phyloP scores from a whole-genome alignment of 2,888 invertebrate genomes.

The Deroplatys truncata region DNA sequence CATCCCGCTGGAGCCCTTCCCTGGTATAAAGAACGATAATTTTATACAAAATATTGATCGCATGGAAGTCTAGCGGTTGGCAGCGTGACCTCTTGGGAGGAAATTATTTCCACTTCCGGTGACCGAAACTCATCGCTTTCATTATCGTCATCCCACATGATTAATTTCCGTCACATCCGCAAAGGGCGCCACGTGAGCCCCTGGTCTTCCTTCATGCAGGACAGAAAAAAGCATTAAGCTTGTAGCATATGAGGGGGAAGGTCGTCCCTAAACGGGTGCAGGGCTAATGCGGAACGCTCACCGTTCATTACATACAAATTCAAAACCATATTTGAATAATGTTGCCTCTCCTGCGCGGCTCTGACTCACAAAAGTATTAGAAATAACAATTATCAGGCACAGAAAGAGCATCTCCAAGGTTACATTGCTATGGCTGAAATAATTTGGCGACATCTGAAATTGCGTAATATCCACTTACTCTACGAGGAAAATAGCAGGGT shows the following conservation, averaged over 20 bases:
- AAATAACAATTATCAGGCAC: too few relatives aligned
- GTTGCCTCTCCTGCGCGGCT: too few relatives aligned
- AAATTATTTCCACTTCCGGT: slow-evolving; percentile 44
- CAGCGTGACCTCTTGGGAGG: slow-evolving; percentile 32
- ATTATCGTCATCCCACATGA: slow-evolving; percentile 22
- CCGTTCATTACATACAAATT: neutral
- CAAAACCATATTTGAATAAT: neutral
- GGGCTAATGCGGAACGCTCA: neutral
- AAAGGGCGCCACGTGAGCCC: neutral
- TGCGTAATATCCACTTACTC: too few relatives aligned
- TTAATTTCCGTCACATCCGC: slow-evolving; percentile 28
- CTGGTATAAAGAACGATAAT: neutral
- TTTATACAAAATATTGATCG: neutral
- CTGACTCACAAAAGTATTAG: too few relatives aligned
- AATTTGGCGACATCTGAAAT: too few relatives aligned
- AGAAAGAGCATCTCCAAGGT: too few relatives aligned
- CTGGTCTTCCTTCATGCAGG: neutral
- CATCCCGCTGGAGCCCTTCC: too few relatives aligned
- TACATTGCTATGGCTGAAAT: too few relatives aligned
- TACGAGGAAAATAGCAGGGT: too few relatives aligned
- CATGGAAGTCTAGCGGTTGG: neutral
- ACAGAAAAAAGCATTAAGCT: neutral
- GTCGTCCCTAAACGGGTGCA: neutral
- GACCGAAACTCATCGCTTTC: slow-evolving; percentile 29
- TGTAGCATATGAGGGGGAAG: neutral